Percentiles rank a stretch among this genome's conserved stretches.
These are phyloP conservation scores for Tinamus major DNA, from an alignment of 2,797 vertebrate species.

Conservation along the genomic window DNA sequence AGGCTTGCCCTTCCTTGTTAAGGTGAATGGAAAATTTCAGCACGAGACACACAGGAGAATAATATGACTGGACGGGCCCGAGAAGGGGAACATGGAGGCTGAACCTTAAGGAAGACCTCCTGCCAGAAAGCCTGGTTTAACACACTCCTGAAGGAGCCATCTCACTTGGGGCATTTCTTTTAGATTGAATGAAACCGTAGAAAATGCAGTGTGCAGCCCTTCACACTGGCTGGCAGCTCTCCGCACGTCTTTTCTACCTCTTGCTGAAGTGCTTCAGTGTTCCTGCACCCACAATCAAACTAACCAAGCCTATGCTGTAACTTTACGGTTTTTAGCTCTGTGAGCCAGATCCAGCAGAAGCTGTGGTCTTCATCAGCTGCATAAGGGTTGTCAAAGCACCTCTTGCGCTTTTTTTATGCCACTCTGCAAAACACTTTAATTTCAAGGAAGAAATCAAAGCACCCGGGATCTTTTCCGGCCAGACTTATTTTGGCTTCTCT, in stretches of 20 bases:
- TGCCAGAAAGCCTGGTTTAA: not conserved
- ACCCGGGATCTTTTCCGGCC: not conserved
- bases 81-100: not conserved
- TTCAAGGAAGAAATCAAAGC: not conserved
- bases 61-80: not conserved
- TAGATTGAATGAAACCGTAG: not conserved
- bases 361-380: not conserved
- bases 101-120: not conserved
- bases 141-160: not conserved
- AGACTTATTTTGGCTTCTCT: not conserved
- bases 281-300: not conserved
- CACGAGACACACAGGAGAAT: not conserved
- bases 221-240: not conserved
- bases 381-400: not conserved
- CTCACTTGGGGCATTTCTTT: not conserved
- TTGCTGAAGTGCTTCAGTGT: not conserved
- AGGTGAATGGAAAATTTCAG: not conserved
- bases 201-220: not conserved
- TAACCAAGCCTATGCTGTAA: not conserved
- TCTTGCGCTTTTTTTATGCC: not conserved
- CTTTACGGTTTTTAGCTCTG: not conserved
- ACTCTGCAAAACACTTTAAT: not conserved
- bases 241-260: not conserved
- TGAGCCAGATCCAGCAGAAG: not conserved
- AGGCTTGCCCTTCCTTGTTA: not conserved